These are phyloP conservation scores for Dromococcyx pavoninus DNA, from an alignment of 2,797 vertebrate genomes.

Conservation along the genomic window DNA sequence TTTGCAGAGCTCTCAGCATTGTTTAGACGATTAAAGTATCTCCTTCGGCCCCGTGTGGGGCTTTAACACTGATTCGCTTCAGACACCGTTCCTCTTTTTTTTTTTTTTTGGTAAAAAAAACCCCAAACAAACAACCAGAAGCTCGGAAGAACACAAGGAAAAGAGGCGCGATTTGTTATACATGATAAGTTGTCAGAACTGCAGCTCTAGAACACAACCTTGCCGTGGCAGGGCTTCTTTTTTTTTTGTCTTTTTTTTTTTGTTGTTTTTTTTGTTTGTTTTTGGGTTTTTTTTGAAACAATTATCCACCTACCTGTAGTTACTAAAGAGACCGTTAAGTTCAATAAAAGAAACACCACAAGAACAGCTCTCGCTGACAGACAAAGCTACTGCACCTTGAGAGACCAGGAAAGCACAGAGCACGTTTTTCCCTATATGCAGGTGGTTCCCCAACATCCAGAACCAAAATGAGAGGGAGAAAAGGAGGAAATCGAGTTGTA, in stretches of 20 bases:
- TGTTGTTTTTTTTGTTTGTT: neutral
- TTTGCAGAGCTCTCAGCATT: constrained; percentile 94
- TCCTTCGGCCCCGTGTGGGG: constrained; percentile 94
- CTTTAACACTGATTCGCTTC: constrained; percentile 90
- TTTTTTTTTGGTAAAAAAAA: neutral
- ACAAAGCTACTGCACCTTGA: constrained; percentile 80
- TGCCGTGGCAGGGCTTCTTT: constrained; percentile 68
- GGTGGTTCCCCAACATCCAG: constrained; percentile 76
- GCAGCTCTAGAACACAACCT: constrained; percentile 76
- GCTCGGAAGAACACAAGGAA: constrained; percentile 80
- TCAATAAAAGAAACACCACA: constrained; percentile 80
- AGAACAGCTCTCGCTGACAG: constrained; percentile 77
- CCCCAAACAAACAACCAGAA: constrained; percentile 60
- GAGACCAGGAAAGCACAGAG: constrained; percentile 80
- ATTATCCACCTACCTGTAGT: constrained; percentile 80
- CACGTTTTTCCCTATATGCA: constrained; percentile 73
- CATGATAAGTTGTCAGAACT: constrained; percentile 75
- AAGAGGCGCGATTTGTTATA: constrained; percentile 68
- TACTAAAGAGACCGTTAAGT: constrained; percentile 79
- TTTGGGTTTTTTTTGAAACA: constrained; percentile 65
- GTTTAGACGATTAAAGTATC: constrained; percentile 86
- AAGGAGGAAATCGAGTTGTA: constrained; percentile 59
- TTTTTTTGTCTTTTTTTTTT: neutral
- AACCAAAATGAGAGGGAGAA: constrained; percentile 66
- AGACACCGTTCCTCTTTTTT: constrained; percentile 75